Conservation (phyloP, 2,113 vertebrate species). For the Machaerirhynchus nigripectus region DNA sequence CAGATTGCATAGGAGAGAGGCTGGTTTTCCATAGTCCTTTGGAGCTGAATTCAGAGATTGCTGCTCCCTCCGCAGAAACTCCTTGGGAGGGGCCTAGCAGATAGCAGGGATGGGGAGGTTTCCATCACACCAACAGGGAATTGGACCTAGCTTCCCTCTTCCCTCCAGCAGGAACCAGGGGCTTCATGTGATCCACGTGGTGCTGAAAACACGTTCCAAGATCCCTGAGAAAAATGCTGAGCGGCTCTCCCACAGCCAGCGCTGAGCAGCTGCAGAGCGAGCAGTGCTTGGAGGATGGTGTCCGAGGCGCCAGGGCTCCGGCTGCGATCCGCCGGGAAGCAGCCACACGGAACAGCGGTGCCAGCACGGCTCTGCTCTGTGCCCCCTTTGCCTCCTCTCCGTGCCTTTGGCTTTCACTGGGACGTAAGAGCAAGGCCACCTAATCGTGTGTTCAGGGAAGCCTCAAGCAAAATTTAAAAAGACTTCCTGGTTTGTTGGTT, state of each 20-base stretch:
- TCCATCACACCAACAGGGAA: fast-evolving
- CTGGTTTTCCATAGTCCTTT: background rate
- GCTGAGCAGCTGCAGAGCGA: background rate
- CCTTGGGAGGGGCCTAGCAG: background rate
- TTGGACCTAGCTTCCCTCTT: background rate
- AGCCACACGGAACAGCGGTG: fast-evolving
- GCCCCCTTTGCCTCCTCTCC: background rate
- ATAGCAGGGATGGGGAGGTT: background rate
- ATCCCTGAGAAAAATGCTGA: background rate
- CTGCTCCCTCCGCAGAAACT: background rate
- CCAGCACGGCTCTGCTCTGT: fast-evolving
- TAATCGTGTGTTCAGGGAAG: background rate
- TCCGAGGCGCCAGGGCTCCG: fast-evolving
- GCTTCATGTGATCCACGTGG: background rate
- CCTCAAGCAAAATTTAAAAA: background rate
- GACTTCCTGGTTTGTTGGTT: background rate
- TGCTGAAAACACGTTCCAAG: background rate
- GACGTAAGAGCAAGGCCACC: background rate
- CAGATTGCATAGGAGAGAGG: background rate
- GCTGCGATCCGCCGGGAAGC: background rate
- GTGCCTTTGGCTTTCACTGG: background rate
- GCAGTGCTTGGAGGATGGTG: fast-evolving
- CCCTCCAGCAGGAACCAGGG: background rate
- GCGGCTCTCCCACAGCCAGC: background rate
- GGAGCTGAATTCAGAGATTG: background rate